Conservation (phyloP, 2,888 invertebrate genomes). For the Beris morrisii region DNA sequence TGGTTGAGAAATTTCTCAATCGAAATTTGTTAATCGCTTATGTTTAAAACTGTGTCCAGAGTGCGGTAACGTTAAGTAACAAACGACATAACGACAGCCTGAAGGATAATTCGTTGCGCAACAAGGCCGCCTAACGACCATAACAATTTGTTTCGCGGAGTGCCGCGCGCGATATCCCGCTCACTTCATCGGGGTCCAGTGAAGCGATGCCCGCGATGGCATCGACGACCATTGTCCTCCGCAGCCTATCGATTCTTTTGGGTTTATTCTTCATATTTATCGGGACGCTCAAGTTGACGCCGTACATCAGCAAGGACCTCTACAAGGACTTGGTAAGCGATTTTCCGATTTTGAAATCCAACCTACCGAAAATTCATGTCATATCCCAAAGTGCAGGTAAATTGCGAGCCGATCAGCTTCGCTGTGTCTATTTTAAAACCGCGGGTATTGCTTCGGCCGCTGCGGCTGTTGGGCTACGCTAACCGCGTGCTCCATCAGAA, state of each 20-base stretch:
- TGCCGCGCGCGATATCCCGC: too few relatives aligned
- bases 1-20: too few relatives aligned
- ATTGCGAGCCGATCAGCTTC: background rate
- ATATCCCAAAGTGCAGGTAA: too few relatives aligned
- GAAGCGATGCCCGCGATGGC: constrained; percentile 37
- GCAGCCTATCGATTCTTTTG: constrained; percentile 85
- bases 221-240: constrained; percentile 75
- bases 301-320: constrained; percentile 89
- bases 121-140: too few relatives aligned
- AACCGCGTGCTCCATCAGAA: background rate
- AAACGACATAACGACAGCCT: too few relatives aligned
- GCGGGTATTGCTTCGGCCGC: background rate
- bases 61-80: too few relatives aligned
- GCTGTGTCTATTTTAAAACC: constrained; percentile 4
- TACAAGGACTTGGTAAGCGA: constrained; percentile 91
- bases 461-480: background rate
- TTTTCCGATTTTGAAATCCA: too few relatives aligned
- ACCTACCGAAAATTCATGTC: too few relatives aligned
- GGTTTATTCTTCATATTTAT: constrained; percentile 95
- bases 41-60: too few relatives aligned
- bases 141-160: too few relatives aligned
- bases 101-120: too few relatives aligned
- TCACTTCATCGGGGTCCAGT: background rate
- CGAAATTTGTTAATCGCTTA: too few relatives aligned
- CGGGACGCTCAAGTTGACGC: constrained; percentile 89